phyloP scores from a whole-genome alignment of 2,797 vertebrate species.

The Botia kubotai region DNA sequence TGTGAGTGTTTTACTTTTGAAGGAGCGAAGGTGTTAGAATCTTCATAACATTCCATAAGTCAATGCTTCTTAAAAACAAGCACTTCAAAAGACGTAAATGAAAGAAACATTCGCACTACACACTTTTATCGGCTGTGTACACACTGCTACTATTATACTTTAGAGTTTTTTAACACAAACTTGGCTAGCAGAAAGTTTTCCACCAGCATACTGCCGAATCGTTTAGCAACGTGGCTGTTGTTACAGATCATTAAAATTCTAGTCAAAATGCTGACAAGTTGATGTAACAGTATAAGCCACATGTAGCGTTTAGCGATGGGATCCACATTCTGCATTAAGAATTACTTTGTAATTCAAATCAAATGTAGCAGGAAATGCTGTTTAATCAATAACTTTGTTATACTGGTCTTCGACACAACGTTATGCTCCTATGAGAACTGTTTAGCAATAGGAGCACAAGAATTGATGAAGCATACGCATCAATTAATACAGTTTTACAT shows the following conservation, averaged over 20 bases:
- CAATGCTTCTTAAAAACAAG: constrained; percentile 42
- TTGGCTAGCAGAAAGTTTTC: constrained; percentile 39
- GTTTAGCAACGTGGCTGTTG: neutral
- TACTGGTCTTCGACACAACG: too few relatives aligned
- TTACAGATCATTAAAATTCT: constrained; percentile 33
- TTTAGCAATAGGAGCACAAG: neutral
- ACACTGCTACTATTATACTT: constrained; percentile 21
- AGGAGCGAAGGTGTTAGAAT: constrained; percentile 46
- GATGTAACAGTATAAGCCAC: constrained; percentile 22
- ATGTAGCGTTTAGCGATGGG: neutral
- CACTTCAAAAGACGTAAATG: constrained; percentile 38
- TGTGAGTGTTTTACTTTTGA: constrained; percentile 41
- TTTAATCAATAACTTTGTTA: constrained; percentile 9
- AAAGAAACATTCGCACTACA: constrained; percentile 10
- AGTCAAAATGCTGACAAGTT: constrained; percentile 37
- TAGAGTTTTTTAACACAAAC: constrained; percentile 43
- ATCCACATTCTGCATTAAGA: neutral
- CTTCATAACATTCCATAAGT: constrained; percentile 36
- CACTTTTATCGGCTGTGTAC: constrained; percentile 22
- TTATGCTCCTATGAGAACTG: neutral
- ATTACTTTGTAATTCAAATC: constrained; percentile 17
- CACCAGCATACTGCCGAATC: neutral
- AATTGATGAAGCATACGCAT: neutral
- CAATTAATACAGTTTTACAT: neutral
- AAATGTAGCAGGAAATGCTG: constrained; percentile 8